Evolutionary conservation across 2,888 invertebrate species (phyloP).

Genomic region (Tuta absoluta): DNA sequence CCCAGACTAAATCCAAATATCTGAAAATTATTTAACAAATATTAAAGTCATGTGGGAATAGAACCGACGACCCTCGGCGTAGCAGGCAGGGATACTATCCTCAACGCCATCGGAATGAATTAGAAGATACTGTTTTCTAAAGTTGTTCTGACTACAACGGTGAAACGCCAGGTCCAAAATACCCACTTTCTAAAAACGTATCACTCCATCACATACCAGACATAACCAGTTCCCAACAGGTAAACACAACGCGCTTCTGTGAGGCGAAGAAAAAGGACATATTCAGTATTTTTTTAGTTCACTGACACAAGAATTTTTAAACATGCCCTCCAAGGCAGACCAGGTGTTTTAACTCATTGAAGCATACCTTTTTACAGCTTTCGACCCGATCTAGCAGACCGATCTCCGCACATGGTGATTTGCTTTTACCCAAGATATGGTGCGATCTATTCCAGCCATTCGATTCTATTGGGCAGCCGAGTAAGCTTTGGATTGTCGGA

Average conservation of each 20-base stretch:
- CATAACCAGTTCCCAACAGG: neutral
- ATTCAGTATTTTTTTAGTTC: neutral
- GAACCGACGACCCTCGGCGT: too few species aligned
- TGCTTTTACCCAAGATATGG: too few species aligned
- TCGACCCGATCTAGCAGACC: neutral
- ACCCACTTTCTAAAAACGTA: neutral
- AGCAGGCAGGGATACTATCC: too few species aligned
- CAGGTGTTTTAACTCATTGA: slow-evolving; percentile 1
- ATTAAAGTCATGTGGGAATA: too few species aligned
- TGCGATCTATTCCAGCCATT: too few species aligned
- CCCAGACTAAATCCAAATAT: too few species aligned
- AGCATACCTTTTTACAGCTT: neutral
- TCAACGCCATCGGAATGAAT: too few species aligned
- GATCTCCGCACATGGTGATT: neutral
- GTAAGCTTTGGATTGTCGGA: too few species aligned
- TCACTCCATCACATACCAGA: neutral
- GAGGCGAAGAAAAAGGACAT: neutral
- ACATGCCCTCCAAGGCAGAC: slow-evolving; percentile 3
- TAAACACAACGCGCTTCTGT: neutral
- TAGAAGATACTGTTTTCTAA: too few species aligned
- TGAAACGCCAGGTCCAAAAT: neutral
- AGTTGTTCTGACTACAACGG: neutral
- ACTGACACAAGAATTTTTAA: slow-evolving; percentile 1
- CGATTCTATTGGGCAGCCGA: too few species aligned
- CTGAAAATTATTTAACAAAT: too few species aligned